These are phyloP conservation scores for Epinotia bilunana DNA, from an alignment of 2,888 invertebrate species.

Conservation along the genomic window DNA sequence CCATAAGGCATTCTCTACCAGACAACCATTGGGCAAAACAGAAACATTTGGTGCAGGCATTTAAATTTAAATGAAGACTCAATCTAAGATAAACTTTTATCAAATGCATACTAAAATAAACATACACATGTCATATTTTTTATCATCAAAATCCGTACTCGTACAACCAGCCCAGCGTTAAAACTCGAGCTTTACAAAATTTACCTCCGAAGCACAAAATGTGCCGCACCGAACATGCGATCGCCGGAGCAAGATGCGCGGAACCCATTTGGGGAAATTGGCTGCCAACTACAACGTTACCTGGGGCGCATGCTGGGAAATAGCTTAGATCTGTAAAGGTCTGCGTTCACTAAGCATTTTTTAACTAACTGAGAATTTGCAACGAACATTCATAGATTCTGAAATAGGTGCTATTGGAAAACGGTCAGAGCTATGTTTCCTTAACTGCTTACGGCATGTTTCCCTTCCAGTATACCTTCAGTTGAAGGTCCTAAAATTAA, in stretches of 20 bases:
- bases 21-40: too few species aligned
- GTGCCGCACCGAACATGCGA: conserved; percentile 46
- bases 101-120: too few species aligned
- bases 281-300: conserved; percentile 53
- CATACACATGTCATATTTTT: too few species aligned
- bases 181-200: conserved; percentile 24
- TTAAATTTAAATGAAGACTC: too few species aligned
- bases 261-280: conserved; percentile 60
- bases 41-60: too few species aligned
- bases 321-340: conserved; percentile 36
- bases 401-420: too few species aligned
- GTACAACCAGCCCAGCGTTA: background rate
- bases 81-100: too few species aligned
- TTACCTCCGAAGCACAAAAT: conserved; percentile 49
- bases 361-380: background rate
- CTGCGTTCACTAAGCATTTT: conserved; percentile 17
- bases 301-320: conserved; percentile 42
- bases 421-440: background rate
- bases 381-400: too few species aligned
- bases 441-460: background rate
- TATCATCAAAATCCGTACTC: background rate
- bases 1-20: too few species aligned
- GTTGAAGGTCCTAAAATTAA: background rate
- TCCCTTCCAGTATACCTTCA: background rate
- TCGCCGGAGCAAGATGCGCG: conserved; percentile 47